These are phyloP conservation scores for Quadroppia sp. DNA, from an alignment of 2,888 invertebrate genomes.

Conservation along the genomic window DNA sequence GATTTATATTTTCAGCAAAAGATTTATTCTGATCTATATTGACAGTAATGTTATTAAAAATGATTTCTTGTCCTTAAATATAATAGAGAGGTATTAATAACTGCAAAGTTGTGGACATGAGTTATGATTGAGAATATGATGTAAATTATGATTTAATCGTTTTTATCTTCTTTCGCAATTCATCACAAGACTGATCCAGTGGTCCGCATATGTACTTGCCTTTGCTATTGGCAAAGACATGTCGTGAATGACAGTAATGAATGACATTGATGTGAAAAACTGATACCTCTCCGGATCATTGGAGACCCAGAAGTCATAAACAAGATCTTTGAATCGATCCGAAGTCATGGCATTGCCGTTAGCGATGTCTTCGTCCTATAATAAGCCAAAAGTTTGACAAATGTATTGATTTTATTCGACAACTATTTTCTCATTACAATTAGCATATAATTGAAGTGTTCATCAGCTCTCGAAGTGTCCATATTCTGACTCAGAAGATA, in stretches of 20 bases:
- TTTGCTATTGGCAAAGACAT: constrained; percentile 42
- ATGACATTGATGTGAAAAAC: constrained; percentile 26
- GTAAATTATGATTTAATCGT: neutral
- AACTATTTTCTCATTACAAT: constrained; percentile 45
- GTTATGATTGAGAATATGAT: constrained; percentile 19
- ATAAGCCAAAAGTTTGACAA: constrained; percentile 18
- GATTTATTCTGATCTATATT: no score
- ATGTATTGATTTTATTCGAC: neutral
- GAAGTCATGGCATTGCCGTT: constrained; percentile 49
- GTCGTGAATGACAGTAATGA: constrained; percentile 12
- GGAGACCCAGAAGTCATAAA: constrained; percentile 50
- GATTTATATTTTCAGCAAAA: no score
- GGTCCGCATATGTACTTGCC: constrained; percentile 50
- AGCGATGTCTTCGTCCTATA: constrained; percentile 48
- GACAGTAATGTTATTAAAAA: no score
- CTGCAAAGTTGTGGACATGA: neutral
- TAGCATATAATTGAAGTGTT: constrained; percentile 49
- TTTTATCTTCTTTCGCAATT: constrained; percentile 45
- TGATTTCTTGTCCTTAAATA: no score
- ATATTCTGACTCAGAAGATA: constrained; percentile 49
- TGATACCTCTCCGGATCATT: constrained; percentile 45
- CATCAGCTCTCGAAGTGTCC: constrained; percentile 49
- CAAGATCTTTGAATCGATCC: constrained; percentile 49
- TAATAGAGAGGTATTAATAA: neutral
- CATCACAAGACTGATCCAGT: constrained; percentile 47